These are phyloP conservation scores for Steinernema khuongi DNA, from an alignment of 1,140 invertebrate genomes.

Conservation along the genomic window DNA sequence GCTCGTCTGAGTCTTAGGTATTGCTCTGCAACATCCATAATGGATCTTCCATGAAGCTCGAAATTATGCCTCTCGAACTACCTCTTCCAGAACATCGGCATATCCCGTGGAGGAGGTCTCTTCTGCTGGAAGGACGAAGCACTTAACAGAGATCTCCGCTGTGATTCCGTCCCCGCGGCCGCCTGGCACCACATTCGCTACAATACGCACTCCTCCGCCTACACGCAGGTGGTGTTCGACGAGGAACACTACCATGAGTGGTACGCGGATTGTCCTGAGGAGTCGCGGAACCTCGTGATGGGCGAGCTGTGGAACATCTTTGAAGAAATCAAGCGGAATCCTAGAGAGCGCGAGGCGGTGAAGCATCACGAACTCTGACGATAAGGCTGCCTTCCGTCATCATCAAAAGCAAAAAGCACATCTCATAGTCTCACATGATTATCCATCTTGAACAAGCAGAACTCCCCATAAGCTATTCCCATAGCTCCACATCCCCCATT, in stretches of 20 bases:
- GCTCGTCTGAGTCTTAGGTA: no score
- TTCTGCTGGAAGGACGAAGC: background rate
- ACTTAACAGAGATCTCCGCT: background rate
- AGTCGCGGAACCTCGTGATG: background rate
- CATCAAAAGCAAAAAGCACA: no score
- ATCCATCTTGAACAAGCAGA: no score
- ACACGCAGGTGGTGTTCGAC: background rate
- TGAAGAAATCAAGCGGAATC: background rate
- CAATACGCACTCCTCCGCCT: background rate
- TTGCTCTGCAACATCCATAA: no score
- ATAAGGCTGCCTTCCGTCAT: no score
- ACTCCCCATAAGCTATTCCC: no score
- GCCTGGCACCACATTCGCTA: background rate
- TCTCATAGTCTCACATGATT: no score
- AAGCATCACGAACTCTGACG: background rate
- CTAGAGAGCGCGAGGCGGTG: background rate
- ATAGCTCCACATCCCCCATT: no score
- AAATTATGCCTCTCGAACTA: no score
- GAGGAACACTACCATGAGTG: background rate
- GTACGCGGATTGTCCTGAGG: background rate
- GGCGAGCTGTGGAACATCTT: background rate
- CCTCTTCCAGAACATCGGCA: background rate
- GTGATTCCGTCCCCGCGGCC: background rate
- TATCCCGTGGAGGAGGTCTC: background rate
- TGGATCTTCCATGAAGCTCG: no score